These are phyloP conservation scores for Pegea sp. DNA, from an alignment of 23 tunicate genomes.

Conservation along the genomic window DNA sequence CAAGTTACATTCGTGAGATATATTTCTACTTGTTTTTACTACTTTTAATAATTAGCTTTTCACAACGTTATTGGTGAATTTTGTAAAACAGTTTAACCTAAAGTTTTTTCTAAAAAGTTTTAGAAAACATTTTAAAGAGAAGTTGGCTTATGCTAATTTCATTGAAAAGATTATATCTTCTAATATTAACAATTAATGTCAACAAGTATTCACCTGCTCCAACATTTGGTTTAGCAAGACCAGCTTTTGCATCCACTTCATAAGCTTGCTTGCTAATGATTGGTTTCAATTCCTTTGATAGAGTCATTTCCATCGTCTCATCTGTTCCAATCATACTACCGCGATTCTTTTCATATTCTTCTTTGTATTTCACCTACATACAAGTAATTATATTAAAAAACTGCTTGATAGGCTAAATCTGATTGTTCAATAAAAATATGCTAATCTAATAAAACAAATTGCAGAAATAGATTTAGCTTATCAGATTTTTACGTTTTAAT, in stretches of 20 bases:
- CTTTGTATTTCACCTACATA: slow-evolving; percentile 13
- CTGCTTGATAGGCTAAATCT: too few relatives aligned
- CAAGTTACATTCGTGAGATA: not conserved
- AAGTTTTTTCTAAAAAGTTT: too few relatives aligned
- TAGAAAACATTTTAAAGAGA: too few relatives aligned
- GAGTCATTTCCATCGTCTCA: slow-evolving; percentile 6
- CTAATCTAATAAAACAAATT: too few relatives aligned
- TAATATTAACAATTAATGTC: too few relatives aligned
- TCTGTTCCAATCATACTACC: not conserved
- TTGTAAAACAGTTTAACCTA: too few relatives aligned
- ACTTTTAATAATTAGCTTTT: not conserved
- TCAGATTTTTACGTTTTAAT: too few relatives aligned
- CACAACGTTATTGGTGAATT: not conserved
- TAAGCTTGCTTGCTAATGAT: slow-evolving; percentile 18
- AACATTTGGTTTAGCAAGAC: slow-evolving; percentile 1
- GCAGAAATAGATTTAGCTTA: too few relatives aligned
- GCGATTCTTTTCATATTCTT: slow-evolving; percentile 17
- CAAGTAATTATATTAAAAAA: too few relatives aligned
- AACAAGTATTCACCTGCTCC: slow-evolving; percentile 14
- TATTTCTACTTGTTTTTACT: not conserved
- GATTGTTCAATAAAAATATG: too few relatives aligned
- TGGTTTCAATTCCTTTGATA: slow-evolving; percentile 8
- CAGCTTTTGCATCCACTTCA: slow-evolving; percentile 10
- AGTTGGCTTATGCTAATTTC: too few relatives aligned
- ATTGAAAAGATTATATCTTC: too few relatives aligned